A percentile compares a stretch with the other conserved stretches of the same genome.
phyloP scores from a whole-genome alignment of 2,888 invertebrate species.

The Entomobrya proxima region DNA sequence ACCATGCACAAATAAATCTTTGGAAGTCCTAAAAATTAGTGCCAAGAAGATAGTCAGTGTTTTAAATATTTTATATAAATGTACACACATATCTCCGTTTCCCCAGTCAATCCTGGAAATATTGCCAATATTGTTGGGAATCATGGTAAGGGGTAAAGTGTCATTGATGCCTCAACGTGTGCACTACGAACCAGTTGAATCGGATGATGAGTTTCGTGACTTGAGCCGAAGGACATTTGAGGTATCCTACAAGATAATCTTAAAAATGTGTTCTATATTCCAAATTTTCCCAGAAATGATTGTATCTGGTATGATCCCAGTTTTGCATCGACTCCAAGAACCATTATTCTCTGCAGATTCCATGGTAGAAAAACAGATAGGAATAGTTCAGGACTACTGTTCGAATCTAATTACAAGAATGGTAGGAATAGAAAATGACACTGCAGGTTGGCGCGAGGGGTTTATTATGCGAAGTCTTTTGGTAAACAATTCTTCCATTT shows the following conservation, averaged over 20 bases:
- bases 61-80: constrained; percentile 68
- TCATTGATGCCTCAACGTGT: constrained; percentile 53
- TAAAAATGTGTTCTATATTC: constrained; percentile 49
- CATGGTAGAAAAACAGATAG: not conserved
- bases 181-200: constrained; percentile 20
- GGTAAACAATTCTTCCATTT: constrained; percentile 51
- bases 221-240: constrained; percentile 60
- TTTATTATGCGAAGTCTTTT: constrained; percentile 58
- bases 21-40: constrained; percentile 49
- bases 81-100: constrained; percentile 47
- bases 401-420: constrained; percentile 47
- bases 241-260: constrained; percentile 65
- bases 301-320: constrained; percentile 38
- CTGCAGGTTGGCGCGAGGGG: constrained; percentile 72
- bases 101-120: constrained; percentile 50
- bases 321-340: constrained; percentile 58
- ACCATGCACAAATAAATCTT: constrained; percentile 21
- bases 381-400: constrained; percentile 45
- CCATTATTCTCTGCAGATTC: not conserved
- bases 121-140: constrained; percentile 46
- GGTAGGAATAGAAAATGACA: constrained; percentile 59
- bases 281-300: constrained; percentile 58
- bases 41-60: constrained; percentile 66
- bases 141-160: constrained; percentile 64
- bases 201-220: constrained; percentile 58